Evolutionary conservation across 2,888 invertebrate genomes (phyloP), one percentile per base, ranked within the genome.

Genomic region (Limnephilus lunatus): DNA sequence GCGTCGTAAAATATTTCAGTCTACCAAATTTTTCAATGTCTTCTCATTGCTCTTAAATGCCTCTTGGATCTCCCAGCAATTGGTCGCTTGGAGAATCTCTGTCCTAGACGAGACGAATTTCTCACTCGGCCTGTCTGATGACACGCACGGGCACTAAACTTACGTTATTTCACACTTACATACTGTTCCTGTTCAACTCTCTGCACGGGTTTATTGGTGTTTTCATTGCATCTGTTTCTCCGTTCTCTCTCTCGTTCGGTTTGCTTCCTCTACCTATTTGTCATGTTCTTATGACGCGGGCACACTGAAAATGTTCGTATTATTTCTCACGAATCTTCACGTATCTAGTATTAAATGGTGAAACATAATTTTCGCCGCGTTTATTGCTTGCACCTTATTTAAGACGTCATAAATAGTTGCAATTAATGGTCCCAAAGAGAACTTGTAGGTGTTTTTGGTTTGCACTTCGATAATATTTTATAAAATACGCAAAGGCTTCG

Each of bases 131-230:
- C 32, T 11, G 80, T 39, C 25, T 44, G 88, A 89, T 89, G 88
- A 89, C 88, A 89, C 88, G 88, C 88, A 80, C 35, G 12, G n/a
- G 88, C 88, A 30, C 39, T 89, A 89, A 89, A 89, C 81, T 44
- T 44, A 44, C 12, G 12, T 44, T 12, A 81, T 39, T 80, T 89
- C 88, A 80, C 31, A 32, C 80, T n/a, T 25, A 1, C 32, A 12
- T 15, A 53, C 86, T 44, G 53, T 48, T 39, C 25, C 86, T 44
- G 53, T 48, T 39, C 25, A 44, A 31, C 30, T 53, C 68, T 68
- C 68, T 68, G 68, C 68, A 31, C 80, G 68, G 25, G 80, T 89
- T 30, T n/a, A n/a, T n/a, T n/a, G n/a, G n/a, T 80, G 35, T 80
- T 81, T 89, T 80, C n/a, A n/a, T 68, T 9, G 25, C 68, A n/a